Percentiles rank a stretch among this genome's conserved stretches.
These are phyloP conservation scores for Burhinus oedicnemus DNA, from an alignment of 2,113 vertebrate genomes.

Conservation along the genomic window DNA sequence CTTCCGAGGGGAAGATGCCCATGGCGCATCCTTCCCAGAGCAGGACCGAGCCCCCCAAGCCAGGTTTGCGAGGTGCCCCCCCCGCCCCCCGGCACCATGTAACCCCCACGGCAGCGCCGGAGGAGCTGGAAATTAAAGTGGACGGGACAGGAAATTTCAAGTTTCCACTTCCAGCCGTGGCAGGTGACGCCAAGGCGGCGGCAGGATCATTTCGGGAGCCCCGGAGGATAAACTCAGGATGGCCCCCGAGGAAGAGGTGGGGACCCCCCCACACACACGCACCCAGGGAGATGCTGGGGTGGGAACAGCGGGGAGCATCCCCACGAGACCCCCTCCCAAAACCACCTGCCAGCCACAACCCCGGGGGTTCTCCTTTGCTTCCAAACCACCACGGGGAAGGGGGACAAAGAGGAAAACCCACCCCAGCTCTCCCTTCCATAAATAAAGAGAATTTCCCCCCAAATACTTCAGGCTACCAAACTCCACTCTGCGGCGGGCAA, in stretches of 20 bases:
- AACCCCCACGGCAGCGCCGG: accelerated
- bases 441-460: background rate
- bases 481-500: accelerated
- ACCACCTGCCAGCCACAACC: background rate
- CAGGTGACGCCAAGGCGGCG: background rate
- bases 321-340: background rate
- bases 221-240: background rate
- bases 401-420: accelerated
- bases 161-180: background rate
- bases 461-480: background rate
- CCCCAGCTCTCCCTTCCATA: no score
- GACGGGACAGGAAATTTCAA: slow-evolving; percentile 3
- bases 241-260: background rate
- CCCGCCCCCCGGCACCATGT: background rate
- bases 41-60: background rate
- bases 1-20: accelerated
- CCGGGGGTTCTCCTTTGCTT: background rate
- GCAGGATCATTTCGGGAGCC: background rate
- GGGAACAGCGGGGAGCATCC: background rate
- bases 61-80: no score
- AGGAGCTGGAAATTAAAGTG: background rate
- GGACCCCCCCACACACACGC: background rate
- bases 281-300: accelerated
- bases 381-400: background rate
- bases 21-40: accelerated